Base-by-base conservation (phyloP, 2,113 vertebrate species). In the Alosa alosa region DNA sequence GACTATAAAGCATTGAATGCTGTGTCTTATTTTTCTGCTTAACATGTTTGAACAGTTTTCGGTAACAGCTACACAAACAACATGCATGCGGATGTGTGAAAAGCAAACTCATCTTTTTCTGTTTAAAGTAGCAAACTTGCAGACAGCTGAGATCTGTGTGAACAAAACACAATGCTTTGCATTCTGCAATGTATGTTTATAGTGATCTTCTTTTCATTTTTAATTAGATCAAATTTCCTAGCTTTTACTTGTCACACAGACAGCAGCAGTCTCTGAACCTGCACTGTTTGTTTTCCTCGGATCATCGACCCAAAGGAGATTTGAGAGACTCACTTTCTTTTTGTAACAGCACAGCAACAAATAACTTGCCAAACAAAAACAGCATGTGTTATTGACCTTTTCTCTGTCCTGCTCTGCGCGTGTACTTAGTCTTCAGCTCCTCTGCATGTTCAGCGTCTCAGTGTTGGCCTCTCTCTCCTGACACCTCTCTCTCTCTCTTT, bases 71-170 rank as follows among this genome's bases (percentile, higher is more conserved):
- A 89, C 83, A 85, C 60, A 49, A 90, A 60, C 82, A 85, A 68
- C 78, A 47, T 89, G 88, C 90, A 91, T 95, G 94, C 55, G 84
- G 50, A 84, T 89, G 81, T 78, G 45, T 86, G 8, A 81, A 83
- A 45, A 44, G 47, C n/a, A 84, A 49, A 81, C 50, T 39, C 44
- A 11, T n/a, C 44, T 20, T 49, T 49, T 18, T 7, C 31, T 52
- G 36, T 11, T 49, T 31, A 10, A 68, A 9, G 81, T 81, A 13
- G 17, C 11, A 2, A 50, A 82, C 13, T 49, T 15, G 81, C 46
- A 52, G 15, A 72, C 52, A 41, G 46, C 82, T 44, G 13, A 83
- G 81, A n/a, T 47, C 22, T 78, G 72, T 78, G 25, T 78, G 60
- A 3, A 78, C 72, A 78, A 78, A 72, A 36, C 1, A 31, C 1